phyloP scores from a whole-genome alignment of 2,797 vertebrate genomes.

The Phalloptychus januarius region DNA sequence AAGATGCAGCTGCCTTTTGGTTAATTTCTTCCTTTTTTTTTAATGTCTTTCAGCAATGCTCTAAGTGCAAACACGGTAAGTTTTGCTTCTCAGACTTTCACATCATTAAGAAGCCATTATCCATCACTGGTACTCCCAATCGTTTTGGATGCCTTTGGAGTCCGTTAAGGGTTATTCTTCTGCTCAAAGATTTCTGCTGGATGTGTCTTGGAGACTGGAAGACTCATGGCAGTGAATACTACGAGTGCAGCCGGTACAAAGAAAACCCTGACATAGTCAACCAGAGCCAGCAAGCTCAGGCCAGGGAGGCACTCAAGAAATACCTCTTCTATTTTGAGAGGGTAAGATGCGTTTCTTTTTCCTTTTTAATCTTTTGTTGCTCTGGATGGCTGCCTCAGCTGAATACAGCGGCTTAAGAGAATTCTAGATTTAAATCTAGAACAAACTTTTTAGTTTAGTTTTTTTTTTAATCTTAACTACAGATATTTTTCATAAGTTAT shows the following conservation, averaged over 20 bases:
- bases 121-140: not conserved
- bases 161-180: conserved; percentile 15
- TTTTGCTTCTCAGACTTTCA: conserved; percentile 22
- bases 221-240: conserved; percentile 99
- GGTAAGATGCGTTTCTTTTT: conserved; percentile 78
- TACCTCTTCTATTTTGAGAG: conserved; percentile 99
- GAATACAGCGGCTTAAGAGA: not conserved
- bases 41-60: conserved; percentile 93
- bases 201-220: conserved; percentile 99
- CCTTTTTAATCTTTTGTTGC: not conserved
- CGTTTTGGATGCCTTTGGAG: not conserved
- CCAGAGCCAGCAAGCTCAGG: conserved; percentile 99
- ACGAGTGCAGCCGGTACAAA: conserved; percentile 99
- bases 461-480: not conserved
- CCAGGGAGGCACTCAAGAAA: conserved; percentile 98
- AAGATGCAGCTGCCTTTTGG: not conserved
- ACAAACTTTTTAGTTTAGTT: no score
- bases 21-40: conserved; percentile 41
- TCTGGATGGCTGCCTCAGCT: not conserved
- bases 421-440: not conserved
- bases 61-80: conserved; percentile 99
- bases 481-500: not conserved
- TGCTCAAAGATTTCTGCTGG: conserved; percentile 95
- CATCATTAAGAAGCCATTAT: not conserved
- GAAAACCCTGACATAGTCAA: conserved; percentile 99